These are phyloP conservation scores for Pseudopleuronectes americanus DNA, from an alignment of 2,797 vertebrate genomes.

Conservation along the genomic window DNA sequence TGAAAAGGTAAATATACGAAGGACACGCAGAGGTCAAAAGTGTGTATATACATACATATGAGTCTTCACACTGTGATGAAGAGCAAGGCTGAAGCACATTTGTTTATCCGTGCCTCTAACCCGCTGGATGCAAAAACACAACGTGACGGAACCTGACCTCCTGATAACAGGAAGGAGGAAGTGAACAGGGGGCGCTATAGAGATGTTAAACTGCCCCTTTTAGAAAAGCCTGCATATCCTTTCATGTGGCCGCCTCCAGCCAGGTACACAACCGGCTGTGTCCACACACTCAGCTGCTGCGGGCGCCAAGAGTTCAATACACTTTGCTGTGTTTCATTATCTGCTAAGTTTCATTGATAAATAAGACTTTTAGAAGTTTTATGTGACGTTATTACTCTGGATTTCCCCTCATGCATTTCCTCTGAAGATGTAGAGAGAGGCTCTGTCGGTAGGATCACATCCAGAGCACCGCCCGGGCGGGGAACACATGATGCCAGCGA, in stretches of 20 bases:
- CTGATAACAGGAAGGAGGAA: constrained; percentile 37
- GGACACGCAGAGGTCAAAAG: constrained; percentile 67
- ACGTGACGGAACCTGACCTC: constrained; percentile 41
- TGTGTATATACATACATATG: constrained; percentile 46
- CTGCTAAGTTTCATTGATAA: neutral
- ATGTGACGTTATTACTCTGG: neutral
- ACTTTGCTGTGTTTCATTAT: constrained; percentile 14
- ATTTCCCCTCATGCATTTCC: neutral
- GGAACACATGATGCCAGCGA: constrained; percentile 64
- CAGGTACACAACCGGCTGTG: constrained; percentile 51
- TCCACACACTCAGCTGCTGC: constrained; percentile 21
- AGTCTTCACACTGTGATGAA: constrained; percentile 38
- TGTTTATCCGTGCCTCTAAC: constrained; percentile 19
- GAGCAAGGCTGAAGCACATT: constrained; percentile 22
- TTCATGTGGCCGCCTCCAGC: constrained; percentile 29
- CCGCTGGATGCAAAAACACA: constrained; percentile 48
- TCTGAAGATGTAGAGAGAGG: constrained; percentile 5
- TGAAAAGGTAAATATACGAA: constrained; percentile 64
- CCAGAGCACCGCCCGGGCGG: constrained; percentile 75
- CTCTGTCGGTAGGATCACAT: constrained; percentile 37
- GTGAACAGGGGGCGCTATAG: constrained; percentile 32
- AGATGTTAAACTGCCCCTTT: constrained; percentile 39
- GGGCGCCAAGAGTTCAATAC: constrained; percentile 25
- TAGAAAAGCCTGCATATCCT: constrained; percentile 23
- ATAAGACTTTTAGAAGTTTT: neutral